A percentile compares a stretch with the other conserved stretches of the same genome.
phyloP scores from a whole-genome alignment of 2,888 invertebrate genomes.

The Agrotis clavis region DNA sequence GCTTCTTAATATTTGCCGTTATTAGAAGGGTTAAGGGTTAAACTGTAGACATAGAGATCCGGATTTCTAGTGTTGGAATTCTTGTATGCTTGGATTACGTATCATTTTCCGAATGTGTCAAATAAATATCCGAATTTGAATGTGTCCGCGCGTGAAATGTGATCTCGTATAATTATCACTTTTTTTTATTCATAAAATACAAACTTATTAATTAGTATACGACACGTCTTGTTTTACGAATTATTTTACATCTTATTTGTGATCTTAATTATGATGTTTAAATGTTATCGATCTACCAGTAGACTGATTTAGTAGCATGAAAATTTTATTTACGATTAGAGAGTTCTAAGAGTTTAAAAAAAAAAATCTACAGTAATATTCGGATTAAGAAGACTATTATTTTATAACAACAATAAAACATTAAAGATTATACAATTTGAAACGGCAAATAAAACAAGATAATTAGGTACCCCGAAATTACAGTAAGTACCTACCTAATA shows the following conservation, averaged over 20 bases:
- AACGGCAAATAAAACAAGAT: conserved; percentile 21
- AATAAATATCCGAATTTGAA: conserved; percentile 10
- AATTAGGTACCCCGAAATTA: conserved; percentile 22
- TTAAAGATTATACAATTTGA: background rate
- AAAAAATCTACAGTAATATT: background rate
- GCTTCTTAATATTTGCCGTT: background rate
- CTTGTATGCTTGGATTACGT: too few species aligned
- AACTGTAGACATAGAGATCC: background rate
- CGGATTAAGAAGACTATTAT: background rate
- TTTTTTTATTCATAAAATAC: conserved; percentile 47
- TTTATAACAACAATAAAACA: conserved; percentile 2
- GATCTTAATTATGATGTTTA: conserved; percentile 59
- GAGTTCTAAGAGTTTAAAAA: background rate
- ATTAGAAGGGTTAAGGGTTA: background rate
- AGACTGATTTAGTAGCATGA: conserved; percentile 32
- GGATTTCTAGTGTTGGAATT: too few species aligned
- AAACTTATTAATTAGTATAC: conserved; percentile 57
- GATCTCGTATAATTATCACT: conserved; percentile 45
- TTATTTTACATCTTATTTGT: conserved; percentile 58
- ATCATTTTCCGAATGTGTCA: background rate
- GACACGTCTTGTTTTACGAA: conserved; percentile 58
- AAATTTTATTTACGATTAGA: background rate
- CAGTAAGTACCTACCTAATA: conserved; percentile 1
- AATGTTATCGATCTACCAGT: conserved; percentile 25
- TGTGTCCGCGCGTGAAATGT: conserved; percentile 18